Conservation (phyloP, 2,113 vertebrate genomes). For the Neofelis nebulosa region DNA sequence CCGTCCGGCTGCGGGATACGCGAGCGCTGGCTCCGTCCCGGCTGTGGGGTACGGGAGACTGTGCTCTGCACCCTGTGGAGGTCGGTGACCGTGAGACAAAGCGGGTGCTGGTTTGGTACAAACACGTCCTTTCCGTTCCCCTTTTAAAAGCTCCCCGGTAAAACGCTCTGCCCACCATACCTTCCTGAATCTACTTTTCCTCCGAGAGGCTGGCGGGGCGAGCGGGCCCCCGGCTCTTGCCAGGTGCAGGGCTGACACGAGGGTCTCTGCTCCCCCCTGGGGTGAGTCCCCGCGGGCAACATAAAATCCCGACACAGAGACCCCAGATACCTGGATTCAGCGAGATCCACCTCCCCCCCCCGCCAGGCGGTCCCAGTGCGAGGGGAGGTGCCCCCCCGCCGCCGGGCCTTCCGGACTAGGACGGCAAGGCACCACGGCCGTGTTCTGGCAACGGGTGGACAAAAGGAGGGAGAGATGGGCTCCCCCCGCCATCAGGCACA, state of each 20-base stretch:
- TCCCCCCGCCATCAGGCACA: neutral
- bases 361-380: neutral
- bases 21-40: no score
- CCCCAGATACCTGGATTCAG: neutral
- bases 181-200: neutral
- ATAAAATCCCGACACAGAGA: neutral
- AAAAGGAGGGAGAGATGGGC: neutral
- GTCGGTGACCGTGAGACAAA: no score
- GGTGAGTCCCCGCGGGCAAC: no score
- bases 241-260: neutral
- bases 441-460: neutral
- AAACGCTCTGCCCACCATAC: neutral
- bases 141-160: neutral
- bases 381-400: neutral
- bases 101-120: neutral
- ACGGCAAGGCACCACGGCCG: neutral
- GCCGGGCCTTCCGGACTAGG: no score
- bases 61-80: no score
- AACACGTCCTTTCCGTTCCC: neutral
- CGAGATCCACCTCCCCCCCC: accelerated
- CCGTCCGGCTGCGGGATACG: no score
- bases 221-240: neutral
- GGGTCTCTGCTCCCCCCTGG: no score
- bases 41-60: no score
- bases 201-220: neutral